These are phyloP conservation scores for Cardiocondyla obscurior DNA, from an alignment of 1,140 invertebrate genomes.

Conservation along the genomic window DNA sequence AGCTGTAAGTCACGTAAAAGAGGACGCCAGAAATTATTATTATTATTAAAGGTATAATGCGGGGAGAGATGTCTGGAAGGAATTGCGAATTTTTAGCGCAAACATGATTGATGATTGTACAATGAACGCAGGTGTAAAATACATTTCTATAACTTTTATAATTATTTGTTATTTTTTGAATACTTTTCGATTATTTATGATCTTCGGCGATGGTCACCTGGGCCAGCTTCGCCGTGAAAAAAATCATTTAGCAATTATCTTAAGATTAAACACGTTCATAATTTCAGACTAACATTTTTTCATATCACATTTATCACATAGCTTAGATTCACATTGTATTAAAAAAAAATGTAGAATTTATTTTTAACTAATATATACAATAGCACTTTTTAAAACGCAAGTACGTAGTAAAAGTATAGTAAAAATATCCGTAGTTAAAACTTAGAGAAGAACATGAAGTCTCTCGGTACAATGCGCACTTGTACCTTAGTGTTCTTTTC, in stretches of 20 bases:
- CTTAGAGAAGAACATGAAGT: neutral
- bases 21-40: neutral
- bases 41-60: slow-evolving; percentile 7
- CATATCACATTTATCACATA: neutral
- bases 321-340: neutral
- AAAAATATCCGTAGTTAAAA: neutral
- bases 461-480: slow-evolving; percentile 47
- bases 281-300: neutral
- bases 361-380: neutral
- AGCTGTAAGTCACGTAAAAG: neutral
- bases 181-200: slow-evolving; percentile 2
- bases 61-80: neutral
- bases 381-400: neutral
- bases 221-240: neutral
- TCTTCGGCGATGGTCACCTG: neutral
- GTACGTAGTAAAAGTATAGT: neutral
- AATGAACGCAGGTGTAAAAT: slow-evolving; percentile 16
- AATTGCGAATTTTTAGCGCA: slow-evolving; percentile 4
- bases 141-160: slow-evolving; percentile 5
- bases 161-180: slow-evolving; percentile 9
- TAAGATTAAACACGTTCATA: neutral
- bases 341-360: neutral
- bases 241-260: slow-evolving; percentile 16
- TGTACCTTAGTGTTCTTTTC: slow-evolving; percentile 45
- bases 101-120: slow-evolving; percentile 7